Percentiles rank a stretch among this genome's conserved stretches.
phyloP scores from a whole-genome alignment of 2,797 vertebrate species.

The Adelosebastes latens region DNA sequence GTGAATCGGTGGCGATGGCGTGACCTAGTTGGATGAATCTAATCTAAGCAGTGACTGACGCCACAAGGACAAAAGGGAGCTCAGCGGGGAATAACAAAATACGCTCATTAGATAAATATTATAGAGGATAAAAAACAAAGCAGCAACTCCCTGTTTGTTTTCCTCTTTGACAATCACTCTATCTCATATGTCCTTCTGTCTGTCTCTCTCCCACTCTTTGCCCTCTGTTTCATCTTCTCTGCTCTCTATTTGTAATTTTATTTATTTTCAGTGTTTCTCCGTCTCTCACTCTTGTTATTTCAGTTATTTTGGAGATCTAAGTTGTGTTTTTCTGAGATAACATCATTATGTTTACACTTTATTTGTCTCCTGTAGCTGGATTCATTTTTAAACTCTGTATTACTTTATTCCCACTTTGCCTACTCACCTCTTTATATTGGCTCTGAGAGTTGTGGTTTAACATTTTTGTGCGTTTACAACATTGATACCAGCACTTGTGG shows the following conservation, averaged over 20 bases:
- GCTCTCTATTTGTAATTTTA: not conserved
- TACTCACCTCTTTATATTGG: not conserved
- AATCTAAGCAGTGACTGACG: constrained; percentile 66
- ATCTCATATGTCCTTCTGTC: constrained; percentile 18
- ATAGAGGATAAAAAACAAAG: constrained; percentile 42
- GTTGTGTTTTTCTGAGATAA: constrained; percentile 6
- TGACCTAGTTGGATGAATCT: constrained; percentile 75
- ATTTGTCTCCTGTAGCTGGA: not conserved
- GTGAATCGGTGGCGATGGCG: constrained; percentile 56
- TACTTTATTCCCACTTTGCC: not conserved
- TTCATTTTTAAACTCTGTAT: not conserved
- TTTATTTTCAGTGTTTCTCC: not conserved
- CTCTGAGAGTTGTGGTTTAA: not conserved
- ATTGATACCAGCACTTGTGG: too few species aligned
- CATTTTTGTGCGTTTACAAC: not conserved
- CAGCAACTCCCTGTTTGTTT: constrained; percentile 19
- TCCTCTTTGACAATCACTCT: constrained; percentile 10
- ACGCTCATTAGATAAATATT: constrained; percentile 58
- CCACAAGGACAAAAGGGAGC: constrained; percentile 60
- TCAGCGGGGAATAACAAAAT: constrained; percentile 49
- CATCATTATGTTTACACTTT: constrained; percentile 4
- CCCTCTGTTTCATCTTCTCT: not conserved
- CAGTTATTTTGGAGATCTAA: constrained; percentile 3
- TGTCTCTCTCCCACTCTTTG: not conserved
- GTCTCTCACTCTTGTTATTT: not conserved